Evolutionary conservation across 1,140 invertebrate species (phyloP), one percentile per base, ranked within the genome.

Genomic region (Homalodisca vitripennis): DNA sequence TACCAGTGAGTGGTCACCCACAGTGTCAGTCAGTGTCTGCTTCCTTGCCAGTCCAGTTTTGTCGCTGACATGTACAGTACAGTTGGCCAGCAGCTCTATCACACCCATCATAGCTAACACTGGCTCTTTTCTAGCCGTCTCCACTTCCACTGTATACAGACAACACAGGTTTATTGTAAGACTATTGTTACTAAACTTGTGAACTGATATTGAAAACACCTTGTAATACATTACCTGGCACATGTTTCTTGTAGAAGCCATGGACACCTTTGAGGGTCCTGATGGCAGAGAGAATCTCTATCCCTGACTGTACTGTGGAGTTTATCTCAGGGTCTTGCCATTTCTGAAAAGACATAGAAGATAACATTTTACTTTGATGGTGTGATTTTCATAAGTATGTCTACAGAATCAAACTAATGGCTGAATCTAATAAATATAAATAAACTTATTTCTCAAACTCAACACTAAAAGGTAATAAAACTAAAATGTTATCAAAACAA

Each of bases 241-340:
- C 27, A 27, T 30, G 22, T 60, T 60, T 60, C 26, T 60, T 60
- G 29, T 60, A 60, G 24, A 60, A 60, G 3, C 55, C 55, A 29
- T 60, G 14, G n/a, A 24, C 6, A 24, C 26, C 29, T 24, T 60
- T 60, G 12, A 60, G 29, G 6, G 55, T 27, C n/a, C 55, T 13
- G 26, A 60, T 27, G 3, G 55, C 55, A 27, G 22, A 60, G 22
- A 60, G 29, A 27, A 29, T 27, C 14, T 60, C 55, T 2, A 60
- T 27, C 14, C 55, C 55, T 27, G 14, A 30, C 26, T 60, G 24
- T 12, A 60, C 55, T 3, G 6, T 30, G 2, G 3, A 6, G 26
- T 60, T 26, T 24, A 60, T 12, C 10, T 3, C 55, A 13, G 26
- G 26, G 55, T 60, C 55, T 60, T 13, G 26, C 55, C 55, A 60